A percentile compares a stretch with the other conserved stretches of the same genome.
phyloP scores from a whole-genome alignment of 2,888 invertebrate species.

The Eulithis prunata region DNA sequence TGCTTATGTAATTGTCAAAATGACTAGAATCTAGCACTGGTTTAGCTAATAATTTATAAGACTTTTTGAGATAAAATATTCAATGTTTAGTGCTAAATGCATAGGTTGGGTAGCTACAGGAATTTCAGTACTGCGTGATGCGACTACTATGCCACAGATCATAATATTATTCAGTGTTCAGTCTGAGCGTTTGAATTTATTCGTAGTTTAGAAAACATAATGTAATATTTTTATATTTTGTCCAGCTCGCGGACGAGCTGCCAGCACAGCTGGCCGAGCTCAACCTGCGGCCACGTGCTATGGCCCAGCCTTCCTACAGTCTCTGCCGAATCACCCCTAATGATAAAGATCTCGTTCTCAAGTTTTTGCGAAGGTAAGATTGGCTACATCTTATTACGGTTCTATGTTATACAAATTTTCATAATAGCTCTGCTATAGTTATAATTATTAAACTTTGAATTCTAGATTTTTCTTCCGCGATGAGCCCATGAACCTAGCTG shows the following conservation, averaged over 20 bases:
- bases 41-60: neutral
- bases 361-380: slow-evolving; percentile 67
- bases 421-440: too few relatives aligned
- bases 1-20: too few relatives aligned
- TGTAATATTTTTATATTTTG: slow-evolving; percentile 14
- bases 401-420: too few relatives aligned
- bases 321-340: slow-evolving; percentile 59
- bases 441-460: neutral
- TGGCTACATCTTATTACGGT: too few relatives aligned
- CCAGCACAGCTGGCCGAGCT: slow-evolving; percentile 73
- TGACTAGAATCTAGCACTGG: neutral
- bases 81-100: neutral
- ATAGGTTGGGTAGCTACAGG: slow-evolving; percentile 4
- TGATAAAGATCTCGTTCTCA: slow-evolving; percentile 64
- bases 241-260: slow-evolving; percentile 74
- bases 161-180: too few relatives aligned
- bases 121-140: slow-evolving; percentile 8
- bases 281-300: slow-evolving; percentile 61
- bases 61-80: neutral
- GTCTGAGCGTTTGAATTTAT: too few relatives aligned
- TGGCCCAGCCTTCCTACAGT: slow-evolving; percentile 62
- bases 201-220: neutral
- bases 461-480: slow-evolving; percentile 88
- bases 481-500: slow-evolving; percentile 87
- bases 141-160: too few relatives aligned